These are phyloP conservation scores for Lepidostoma basale DNA, from an alignment of 1,140 invertebrate species.

Conservation along the genomic window DNA sequence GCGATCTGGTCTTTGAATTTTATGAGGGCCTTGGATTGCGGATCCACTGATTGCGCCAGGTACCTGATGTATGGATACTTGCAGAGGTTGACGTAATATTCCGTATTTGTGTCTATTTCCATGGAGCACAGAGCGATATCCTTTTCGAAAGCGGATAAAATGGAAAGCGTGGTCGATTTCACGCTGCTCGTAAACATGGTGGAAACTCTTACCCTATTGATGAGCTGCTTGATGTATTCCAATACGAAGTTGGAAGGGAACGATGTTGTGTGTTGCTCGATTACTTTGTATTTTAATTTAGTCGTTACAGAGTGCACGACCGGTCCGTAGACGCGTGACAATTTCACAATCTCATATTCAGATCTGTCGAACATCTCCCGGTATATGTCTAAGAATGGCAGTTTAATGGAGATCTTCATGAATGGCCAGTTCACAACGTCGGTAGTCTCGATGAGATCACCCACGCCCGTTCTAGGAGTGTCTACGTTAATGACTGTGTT, in stretches of 20 bases:
- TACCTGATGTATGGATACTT: neutral
- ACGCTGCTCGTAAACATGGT: neutral
- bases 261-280: neutral
- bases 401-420: neutral
- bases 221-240: neutral
- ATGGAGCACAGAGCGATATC: neutral
- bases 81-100: neutral
- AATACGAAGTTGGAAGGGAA: neutral
- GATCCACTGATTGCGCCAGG: neutral
- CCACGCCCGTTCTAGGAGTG: too few species aligned
- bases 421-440: neutral
- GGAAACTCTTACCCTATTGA: neutral
- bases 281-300: neutral
- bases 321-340: neutral
- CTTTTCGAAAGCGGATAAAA: neutral
- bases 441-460: neutral
- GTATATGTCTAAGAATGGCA: neutral
- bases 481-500: neutral
- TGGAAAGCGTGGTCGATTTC: neutral
- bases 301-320: neutral
- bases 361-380: neutral
- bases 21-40: neutral
- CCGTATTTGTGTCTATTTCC: neutral
- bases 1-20: neutral
- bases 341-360: neutral